Base-by-base conservation (phyloP, 1,140 invertebrate species). In the Neoseiulus cucumeris region DNA sequence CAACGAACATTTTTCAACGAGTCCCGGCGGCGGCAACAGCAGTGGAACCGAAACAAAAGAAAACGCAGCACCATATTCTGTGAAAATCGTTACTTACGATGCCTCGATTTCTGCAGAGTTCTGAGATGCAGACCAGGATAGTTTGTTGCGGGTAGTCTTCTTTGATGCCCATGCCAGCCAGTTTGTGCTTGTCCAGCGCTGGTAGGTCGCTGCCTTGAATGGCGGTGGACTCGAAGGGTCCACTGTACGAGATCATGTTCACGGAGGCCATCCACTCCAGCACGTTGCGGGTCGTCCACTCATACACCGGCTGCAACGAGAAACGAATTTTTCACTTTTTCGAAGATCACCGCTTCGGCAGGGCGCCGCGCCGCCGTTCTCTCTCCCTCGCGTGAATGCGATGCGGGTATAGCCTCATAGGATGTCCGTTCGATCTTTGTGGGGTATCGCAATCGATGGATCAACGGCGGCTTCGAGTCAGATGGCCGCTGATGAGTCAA, bases 261-360 rank as follows among this genome's bases (percentile, higher is more conserved):
- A 85, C 71, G 41, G 83, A 82, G 66, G 83, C 83, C 83, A 86
- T 85, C 84, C 84, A 85, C 75, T 86, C 84, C 66, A 84, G 78
- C 18, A 86, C 84, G 74, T 86, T 82, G 42, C 78, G 73, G 65
- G 81, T 79, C 29, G 82, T 81, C 84, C 85, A 86, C 74, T 84
- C 81, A 70, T 76, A 77, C 67, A 86, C 77, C 30, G 83, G 81
- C 84, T 86, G 77, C 7, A 79, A 78, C 72, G 72, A 69, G 70
- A 69, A 65, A 71, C 71, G 68, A 7, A 47, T 47, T 4, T 17
- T 25, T 20, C 33, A 6, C 33, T 39, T 39, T 39, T 4, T n/a
- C n/a, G n/a, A n/a, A n/a, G n/a, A n/a, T n/a, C n/a, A n/a, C n/a
- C n/a, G n/a, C n/a, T n/a, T n/a, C n/a, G n/a, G n/a, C n/a, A n/a